Evolutionary conservation across 2,797 vertebrate species (phyloP).

Genomic region (Limosa lapponica): DNA sequence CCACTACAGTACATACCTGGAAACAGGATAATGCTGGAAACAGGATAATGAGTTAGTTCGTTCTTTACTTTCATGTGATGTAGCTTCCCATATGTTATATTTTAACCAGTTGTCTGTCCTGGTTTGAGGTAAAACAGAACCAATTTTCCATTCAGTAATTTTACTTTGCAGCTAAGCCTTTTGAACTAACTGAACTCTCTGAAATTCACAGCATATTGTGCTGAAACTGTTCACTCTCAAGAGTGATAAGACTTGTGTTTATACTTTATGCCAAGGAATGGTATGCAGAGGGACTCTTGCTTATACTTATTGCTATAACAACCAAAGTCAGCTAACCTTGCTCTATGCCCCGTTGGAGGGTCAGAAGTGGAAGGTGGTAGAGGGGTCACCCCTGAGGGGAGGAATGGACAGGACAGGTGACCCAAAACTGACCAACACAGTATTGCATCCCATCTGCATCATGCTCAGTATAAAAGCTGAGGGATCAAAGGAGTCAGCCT

Average conservation of each 20-base stretch:
- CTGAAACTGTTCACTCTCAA: neutral
- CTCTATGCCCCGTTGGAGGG: neutral
- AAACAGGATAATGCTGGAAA: neutral
- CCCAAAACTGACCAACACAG: neutral
- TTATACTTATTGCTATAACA: neutral
- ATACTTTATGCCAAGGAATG: neutral
- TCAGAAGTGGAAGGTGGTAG: neutral
- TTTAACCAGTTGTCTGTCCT: neutral
- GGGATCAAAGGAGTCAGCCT: neutral
- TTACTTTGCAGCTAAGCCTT: neutral
- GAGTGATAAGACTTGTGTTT: neutral
- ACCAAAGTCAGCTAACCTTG: neutral
- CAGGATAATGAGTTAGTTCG: neutral
- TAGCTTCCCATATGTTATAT: neutral
- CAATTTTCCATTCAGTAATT: neutral
- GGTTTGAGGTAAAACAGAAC: neutral
- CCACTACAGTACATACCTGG: neutral
- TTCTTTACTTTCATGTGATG: neutral
- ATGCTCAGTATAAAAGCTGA: neutral
- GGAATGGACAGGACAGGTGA: neutral
- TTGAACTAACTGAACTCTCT: neutral
- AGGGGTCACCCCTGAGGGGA: neutral
- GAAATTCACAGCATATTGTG: neutral
- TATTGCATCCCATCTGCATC: neutral
- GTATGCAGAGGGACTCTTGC: neutral